Base-by-base conservation (phyloP, 2,888 invertebrate species). In the Tromatobia lineatoria region DNA sequence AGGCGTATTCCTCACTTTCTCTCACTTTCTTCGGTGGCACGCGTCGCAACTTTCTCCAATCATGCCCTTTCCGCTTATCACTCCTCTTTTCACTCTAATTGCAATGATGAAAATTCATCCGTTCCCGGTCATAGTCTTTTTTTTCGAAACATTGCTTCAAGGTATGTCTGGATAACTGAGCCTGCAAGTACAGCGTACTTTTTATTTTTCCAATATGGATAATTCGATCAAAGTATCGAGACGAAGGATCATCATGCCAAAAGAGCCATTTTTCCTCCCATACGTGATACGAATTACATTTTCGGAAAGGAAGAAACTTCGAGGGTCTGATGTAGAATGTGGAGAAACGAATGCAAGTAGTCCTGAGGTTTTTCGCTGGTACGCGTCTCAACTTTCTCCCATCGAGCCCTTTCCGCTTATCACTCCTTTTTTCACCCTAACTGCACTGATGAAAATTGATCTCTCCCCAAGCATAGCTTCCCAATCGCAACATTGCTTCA, bases 11-110 rank as follows among this genome's bases (percentile, higher is more conserved):
- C 70, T 15, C 70, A 54, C 59, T 66, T 75, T 64, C 79, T 83
- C 71, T 75, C 71, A 79, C 85, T 82, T 82, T 82, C 85, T 61
- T 82, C 74, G 1, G 61, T 78, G 80, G 86, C 85, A 83, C 83
- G 85, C 85, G 75, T 76, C 78, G 64, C 77, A 61, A 71, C 76
- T 82, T 76, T 80, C 79, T 59, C 75, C 13, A 67, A 10, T 8
- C 34, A 23, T 54, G 50, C 67, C 47, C 29, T 23, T 74, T 64
- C 34, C 18, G 20, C 59, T 52, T 52, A 20, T 67, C 71, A 3
- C 20, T 67, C 38, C 52, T 38, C 47, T 52, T 67, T 29, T 57
- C 18, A 15, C 47, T 57, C 29, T 80, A 66, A 70, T 78, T 45
- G 45, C 73, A 4, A 20, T 45, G 70, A 52, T 78, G 54, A 52